These are phyloP conservation scores for Stichopus horrens DNA, from an alignment of 53 echinoderm and acorn worm genomes.

Conservation along the genomic window DNA sequence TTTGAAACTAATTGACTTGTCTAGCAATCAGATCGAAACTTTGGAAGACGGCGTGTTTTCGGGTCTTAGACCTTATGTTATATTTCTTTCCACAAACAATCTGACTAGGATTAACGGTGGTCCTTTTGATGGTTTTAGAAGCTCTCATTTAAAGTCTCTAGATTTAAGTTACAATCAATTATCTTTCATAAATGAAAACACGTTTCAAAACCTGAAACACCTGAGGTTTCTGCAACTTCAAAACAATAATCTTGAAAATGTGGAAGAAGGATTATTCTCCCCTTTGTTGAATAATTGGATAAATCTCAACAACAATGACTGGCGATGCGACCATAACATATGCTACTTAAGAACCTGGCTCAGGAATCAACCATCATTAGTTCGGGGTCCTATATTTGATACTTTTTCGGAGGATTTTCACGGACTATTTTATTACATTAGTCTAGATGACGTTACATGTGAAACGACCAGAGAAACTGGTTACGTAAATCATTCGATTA, in stretches of 20 bases:
- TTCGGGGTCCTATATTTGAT: constrained; percentile 15
- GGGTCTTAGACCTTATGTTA: not conserved
- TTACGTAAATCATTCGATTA: too few relatives aligned
- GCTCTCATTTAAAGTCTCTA: constrained; percentile 5
- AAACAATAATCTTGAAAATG: not conserved
- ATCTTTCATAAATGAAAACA: not conserved
- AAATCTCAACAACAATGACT: not conserved
- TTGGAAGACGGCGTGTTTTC: not conserved
- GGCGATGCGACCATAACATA: constrained; percentile 12
- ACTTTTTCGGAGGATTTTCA: constrained; percentile 11
- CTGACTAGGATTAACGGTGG: not conserved
- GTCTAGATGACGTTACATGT: constrained; percentile 9
- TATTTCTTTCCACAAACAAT: constrained; percentile 1
- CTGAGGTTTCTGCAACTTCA: not conserved
- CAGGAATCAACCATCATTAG: not conserved
- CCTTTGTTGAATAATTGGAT: constrained; percentile 32
- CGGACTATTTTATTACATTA: not conserved
- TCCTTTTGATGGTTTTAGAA: not conserved
- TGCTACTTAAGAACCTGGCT: constrained; percentile 16
- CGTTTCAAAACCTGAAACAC: constrained; percentile 11
- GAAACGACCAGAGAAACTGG: too few relatives aligned
- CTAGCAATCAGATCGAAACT: not conserved
- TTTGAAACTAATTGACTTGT: not conserved
- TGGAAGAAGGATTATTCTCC: not conserved
- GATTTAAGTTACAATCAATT: not conserved